Evolutionary conservation across 1,140 invertebrate genomes (phyloP).

Genomic region (Aleiodes sp.): DNA sequence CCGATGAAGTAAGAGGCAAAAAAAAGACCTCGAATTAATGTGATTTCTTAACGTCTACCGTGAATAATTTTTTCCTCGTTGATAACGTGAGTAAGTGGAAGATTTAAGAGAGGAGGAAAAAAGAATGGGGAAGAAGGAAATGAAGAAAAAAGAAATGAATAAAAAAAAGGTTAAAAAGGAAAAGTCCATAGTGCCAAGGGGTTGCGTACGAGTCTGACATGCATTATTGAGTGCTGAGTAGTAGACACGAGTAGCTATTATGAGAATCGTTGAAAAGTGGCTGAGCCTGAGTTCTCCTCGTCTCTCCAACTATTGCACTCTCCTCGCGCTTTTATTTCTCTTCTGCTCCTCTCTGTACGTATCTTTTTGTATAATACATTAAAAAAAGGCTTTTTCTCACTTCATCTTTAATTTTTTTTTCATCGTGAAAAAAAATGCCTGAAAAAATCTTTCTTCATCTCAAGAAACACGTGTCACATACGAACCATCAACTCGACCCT

Average conservation of each 20-base stretch:
- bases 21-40: too few species aligned
- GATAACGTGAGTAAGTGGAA: too few species aligned
- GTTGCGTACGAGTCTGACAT: conserved; percentile 37
- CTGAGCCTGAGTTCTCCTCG: conserved; percentile 9
- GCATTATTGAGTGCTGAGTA: conserved; percentile 43
- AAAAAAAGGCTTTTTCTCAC: conserved; percentile 11
- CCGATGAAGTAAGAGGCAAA: neutral
- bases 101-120: neutral
- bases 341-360: neutral
- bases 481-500: neutral
- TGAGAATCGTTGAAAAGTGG: conserved; percentile 39
- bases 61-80: neutral
- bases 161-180: neutral
- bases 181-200: conserved; percentile 10
- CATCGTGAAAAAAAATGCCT: conserved; percentile 10
- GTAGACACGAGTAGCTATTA: conserved; percentile 45
- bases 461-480: conserved; percentile 14
- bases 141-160: neutral
- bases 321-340: neutral
- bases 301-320: conserved; percentile 5
- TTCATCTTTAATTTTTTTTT: neutral
- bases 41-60: neutral
- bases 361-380: conserved; percentile 11
- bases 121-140: neutral
- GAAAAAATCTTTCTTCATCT: neutral